Conservation (phyloP, 2,888 invertebrate species). For the Fragum fragum region DNA sequence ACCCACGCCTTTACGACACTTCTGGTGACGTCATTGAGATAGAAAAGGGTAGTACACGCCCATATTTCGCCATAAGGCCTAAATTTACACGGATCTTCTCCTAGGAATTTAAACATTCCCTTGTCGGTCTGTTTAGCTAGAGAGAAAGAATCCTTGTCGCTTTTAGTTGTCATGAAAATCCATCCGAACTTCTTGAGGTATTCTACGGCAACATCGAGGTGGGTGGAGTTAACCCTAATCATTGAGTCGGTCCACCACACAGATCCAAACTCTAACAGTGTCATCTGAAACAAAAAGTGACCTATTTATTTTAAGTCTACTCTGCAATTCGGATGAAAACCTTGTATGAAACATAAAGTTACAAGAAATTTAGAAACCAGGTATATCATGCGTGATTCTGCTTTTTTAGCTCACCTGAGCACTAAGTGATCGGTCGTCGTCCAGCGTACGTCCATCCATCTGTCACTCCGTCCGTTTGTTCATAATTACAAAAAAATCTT, state of each 20-base stretch:
- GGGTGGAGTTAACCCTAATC: conserved; percentile 18
- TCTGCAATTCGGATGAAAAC: no score
- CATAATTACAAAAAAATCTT: no score
- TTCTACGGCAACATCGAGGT: conserved; percentile 23
- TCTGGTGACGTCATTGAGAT: conserved; percentile 22
- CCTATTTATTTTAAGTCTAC: no score
- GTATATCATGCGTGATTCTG: no score
- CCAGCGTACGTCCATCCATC: no score
- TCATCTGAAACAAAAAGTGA: conserved; percentile 20
- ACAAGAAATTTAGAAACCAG: no score
- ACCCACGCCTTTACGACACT: conserved; percentile 35
- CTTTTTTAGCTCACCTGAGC: no score
- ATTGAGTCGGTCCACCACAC: conserved; percentile 45
- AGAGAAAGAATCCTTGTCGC: neutral
- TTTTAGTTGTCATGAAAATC: conserved; percentile 8
- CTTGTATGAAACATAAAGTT: no score
- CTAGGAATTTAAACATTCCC: conserved; percentile 34
- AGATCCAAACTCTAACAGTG: conserved; percentile 39
- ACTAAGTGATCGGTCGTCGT: no score
- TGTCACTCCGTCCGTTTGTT: no score
- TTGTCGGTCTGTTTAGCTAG: conserved; percentile 32
- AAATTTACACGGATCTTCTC: conserved; percentile 44
- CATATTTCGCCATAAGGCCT: conserved; percentile 33
- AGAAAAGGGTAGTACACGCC: conserved; percentile 37
- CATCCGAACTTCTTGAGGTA: conserved; percentile 30